Percentiles rank a stretch among this genome's conserved stretches.
phyloP scores from a whole-genome alignment of 2,888 invertebrate genomes.

The Protonemura montana region DNA sequence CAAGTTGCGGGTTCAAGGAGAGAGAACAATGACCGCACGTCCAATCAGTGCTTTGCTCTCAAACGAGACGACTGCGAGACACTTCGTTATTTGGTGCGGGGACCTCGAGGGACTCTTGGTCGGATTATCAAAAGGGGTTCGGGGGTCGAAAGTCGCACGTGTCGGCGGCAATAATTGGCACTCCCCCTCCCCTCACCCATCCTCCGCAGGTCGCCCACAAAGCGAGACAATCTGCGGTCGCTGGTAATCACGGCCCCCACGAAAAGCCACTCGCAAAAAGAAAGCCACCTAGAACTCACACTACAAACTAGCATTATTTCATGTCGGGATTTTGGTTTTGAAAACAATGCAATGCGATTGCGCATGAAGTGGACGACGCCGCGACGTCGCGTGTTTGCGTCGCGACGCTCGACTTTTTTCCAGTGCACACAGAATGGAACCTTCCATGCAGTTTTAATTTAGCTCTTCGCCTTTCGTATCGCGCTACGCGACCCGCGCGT shows the following conservation, averaged over 20 bases:
- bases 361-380: too few species aligned
- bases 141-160: background rate
- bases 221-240: background rate
- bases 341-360: background rate
- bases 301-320: too few species aligned
- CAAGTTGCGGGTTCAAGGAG: too few species aligned
- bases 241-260: background rate
- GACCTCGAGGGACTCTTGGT: background rate
- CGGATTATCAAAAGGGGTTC: background rate
- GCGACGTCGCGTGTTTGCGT: too few species aligned
- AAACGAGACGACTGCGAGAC: background rate
- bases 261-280: background rate
- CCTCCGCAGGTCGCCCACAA: background rate
- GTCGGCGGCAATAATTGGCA: background rate
- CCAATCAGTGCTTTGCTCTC: background rate
- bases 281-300: background rate
- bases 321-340: too few species aligned
- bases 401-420: background rate
- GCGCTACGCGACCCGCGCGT: too few species aligned
- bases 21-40: too few species aligned
- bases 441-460: conserved; percentile 7
- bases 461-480: background rate
- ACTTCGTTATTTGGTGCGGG: background rate
- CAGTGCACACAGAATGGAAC: background rate
- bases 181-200: too few species aligned